Evolutionary conservation across 1,140 invertebrate species (phyloP), one percentile per base, ranked within the genome.

Genomic region (Branchinecta lynchi): DNA sequence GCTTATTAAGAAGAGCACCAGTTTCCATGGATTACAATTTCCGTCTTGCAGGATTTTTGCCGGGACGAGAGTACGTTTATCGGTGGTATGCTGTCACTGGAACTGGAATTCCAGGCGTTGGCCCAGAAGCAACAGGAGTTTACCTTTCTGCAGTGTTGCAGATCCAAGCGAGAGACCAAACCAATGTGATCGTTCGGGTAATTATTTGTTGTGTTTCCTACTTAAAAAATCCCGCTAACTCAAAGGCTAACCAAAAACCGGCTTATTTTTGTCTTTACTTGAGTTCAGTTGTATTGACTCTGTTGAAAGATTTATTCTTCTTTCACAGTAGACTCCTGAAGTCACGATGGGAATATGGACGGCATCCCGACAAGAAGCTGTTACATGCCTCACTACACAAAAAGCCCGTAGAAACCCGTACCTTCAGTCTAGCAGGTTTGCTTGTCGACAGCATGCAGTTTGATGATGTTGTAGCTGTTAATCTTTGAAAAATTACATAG

Each of bases 1-100:
- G 76, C 20, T 78, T 77, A n/a, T 65, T 8, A 65, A 67, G 10
- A 68, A 68, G 45, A 71, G 74, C 66, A 70, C 45, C 32, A 68
- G 69, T 15, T 43, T 7, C 45, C 20, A 5, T 15, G 9, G 65
- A 43, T 8, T 67, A 60, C 10, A 44, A 46, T 71, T 65, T 44
- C 32, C 66, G 66, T 68, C 51, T 45, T 46, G 15, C 68, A 65
- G 67, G 67, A n/a, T 71, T 68, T 68, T 67, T 68, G 12, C 60
- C 71, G 5, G 71, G 71, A 32, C 60, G 65, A 10, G 71, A 71
- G 43, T 71, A 71, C 43, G 65, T 71, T n/a, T 71, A 71, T 32
- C 68, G 68, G 8, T 45, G 68, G 65, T 43, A 69, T 51, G 71
- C 68, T 7, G 15, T 66, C 45, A 66, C 71, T n/a, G 68, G 45